Percentiles rank a stretch among this genome's conserved stretches.
Conservation (phyloP, 2,797 vertebrate genomes). For the Cyprinodon diabolis region DNA sequence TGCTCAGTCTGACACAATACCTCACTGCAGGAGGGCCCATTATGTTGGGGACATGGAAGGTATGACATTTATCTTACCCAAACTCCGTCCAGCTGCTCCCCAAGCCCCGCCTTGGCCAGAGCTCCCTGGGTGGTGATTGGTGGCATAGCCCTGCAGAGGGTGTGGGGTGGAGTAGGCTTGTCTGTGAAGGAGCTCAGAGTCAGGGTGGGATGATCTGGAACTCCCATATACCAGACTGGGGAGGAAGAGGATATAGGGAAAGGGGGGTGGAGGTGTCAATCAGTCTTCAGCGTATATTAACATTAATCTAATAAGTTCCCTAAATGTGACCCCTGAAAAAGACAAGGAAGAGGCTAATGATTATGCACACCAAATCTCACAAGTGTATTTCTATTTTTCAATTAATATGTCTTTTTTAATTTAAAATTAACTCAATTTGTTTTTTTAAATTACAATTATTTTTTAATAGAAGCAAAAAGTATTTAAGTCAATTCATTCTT, state of each 20-base stretch:
- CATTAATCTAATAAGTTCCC: slow-evolving; percentile 41
- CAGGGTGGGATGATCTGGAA: slow-evolving; percentile 93
- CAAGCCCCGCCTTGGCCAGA: slow-evolving; percentile 85
- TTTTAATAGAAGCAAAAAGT: slow-evolving; percentile 19
- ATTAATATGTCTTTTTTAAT: slow-evolving; percentile 2
- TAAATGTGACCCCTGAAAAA: slow-evolving; percentile 41
- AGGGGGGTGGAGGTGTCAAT: slow-evolving; percentile 38
- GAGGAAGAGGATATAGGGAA: slow-evolving; percentile 22
- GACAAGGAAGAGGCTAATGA: not conserved
- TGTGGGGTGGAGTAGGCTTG: slow-evolving; percentile 95
- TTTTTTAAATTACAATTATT: not conserved
- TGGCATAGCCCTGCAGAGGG: slow-evolving; percentile 95
- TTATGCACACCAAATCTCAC: slow-evolving; percentile 3
- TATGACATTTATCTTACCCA: slow-evolving; percentile 85
- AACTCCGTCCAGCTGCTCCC: slow-evolving; percentile 86
- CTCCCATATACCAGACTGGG: slow-evolving; percentile 92
- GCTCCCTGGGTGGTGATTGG: slow-evolving; percentile 96
- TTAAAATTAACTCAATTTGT: not conserved
- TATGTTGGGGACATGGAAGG: slow-evolving; percentile 68
- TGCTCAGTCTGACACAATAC: slow-evolving; percentile 51
- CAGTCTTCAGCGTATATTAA: slow-evolving; percentile 52
- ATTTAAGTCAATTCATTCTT: slow-evolving; percentile 4
- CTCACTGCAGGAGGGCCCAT: slow-evolving; percentile 59
- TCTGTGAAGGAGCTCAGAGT: slow-evolving; percentile 93
- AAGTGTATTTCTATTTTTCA: slow-evolving; percentile 14